These are phyloP conservation scores for Lepidurus arcticus DNA, from an alignment of 1,140 invertebrate species.

Conservation along the genomic window DNA sequence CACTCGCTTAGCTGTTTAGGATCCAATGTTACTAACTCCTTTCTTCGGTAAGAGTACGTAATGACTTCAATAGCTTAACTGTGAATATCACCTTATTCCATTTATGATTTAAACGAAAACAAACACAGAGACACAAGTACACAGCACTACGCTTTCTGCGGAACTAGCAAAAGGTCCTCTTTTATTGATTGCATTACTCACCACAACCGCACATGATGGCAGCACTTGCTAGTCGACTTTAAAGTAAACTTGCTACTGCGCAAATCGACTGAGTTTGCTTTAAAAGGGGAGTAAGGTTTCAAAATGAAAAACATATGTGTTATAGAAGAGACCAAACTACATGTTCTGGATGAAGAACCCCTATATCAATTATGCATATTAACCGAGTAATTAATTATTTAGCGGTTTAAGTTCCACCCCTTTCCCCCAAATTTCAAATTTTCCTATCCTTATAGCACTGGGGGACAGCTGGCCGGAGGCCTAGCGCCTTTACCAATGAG, in stretches of 20 bases:
- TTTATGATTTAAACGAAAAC: background rate
- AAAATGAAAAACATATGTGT: no score
- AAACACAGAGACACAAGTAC: background rate
- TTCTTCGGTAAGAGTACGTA: background rate
- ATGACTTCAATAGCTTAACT: background rate
- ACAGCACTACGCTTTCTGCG: background rate
- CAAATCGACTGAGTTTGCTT: background rate
- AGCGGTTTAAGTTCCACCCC: no score
- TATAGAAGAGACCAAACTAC: no score
- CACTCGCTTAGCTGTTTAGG: background rate
- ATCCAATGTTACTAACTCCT: background rate
- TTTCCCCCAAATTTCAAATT: no score
- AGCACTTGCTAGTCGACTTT: background rate
- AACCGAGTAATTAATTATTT: no score
- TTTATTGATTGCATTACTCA: background rate
- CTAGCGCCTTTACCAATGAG: no score
- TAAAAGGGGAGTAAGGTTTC: no score
- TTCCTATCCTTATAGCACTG: no score
- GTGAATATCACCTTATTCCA: background rate
- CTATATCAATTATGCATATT: no score
- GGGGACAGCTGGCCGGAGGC: no score
- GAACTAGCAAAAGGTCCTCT: background rate
- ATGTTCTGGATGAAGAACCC: no score
- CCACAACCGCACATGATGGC: background rate
- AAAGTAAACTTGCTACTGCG: background rate